These are phyloP conservation scores for Drosophila orena DNA, from an alignment of 1,140 invertebrate species.

Conservation along the genomic window DNA sequence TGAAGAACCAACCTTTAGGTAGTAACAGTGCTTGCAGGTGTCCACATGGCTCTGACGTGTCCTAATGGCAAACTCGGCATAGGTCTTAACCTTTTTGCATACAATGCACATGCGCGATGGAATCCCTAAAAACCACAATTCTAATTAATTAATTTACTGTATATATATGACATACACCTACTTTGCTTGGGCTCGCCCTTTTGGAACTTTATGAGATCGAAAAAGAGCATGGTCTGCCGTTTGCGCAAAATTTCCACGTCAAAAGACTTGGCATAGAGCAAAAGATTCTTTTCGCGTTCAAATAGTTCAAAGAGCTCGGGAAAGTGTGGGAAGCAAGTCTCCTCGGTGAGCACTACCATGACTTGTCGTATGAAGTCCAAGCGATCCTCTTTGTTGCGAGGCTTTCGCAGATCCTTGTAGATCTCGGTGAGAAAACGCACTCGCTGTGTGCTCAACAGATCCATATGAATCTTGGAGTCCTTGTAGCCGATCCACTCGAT, in stretches of 20 bases:
- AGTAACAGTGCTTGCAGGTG: constrained; percentile 81
- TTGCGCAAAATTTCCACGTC: constrained; percentile 74
- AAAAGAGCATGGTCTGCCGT: constrained; percentile 75
- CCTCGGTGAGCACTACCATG: constrained; percentile 59
- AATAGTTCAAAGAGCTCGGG: constrained; percentile 78
- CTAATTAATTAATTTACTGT: background rate
- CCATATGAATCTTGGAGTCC: constrained; percentile 86
- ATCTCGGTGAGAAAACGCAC: constrained; percentile 86
- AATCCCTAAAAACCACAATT: constrained; percentile 10
- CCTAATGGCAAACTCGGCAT: constrained; percentile 67
- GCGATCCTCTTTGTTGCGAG: constrained; percentile 51
- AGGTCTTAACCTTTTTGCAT: constrained; percentile 77
- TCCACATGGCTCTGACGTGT: constrained; percentile 78
- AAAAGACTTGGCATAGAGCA: constrained; percentile 69
- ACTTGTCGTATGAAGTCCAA: constrained; percentile 64
- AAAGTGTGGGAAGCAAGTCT: constrained; percentile 72
- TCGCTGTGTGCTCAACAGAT: constrained; percentile 87
- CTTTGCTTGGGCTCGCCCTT: constrained; percentile 41
- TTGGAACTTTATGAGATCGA: constrained; percentile 75
- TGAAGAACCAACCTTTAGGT: constrained; percentile 61
- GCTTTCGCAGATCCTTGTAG: constrained; percentile 84
- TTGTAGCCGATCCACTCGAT: constrained; percentile 86
- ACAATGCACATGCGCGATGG: constrained; percentile 80
- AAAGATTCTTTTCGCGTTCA: constrained; percentile 76
- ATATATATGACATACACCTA: constrained; percentile 19